These are phyloP conservation scores for Anthrax anthrax DNA, from an alignment of 2,888 invertebrate species.

Conservation along the genomic window DNA sequence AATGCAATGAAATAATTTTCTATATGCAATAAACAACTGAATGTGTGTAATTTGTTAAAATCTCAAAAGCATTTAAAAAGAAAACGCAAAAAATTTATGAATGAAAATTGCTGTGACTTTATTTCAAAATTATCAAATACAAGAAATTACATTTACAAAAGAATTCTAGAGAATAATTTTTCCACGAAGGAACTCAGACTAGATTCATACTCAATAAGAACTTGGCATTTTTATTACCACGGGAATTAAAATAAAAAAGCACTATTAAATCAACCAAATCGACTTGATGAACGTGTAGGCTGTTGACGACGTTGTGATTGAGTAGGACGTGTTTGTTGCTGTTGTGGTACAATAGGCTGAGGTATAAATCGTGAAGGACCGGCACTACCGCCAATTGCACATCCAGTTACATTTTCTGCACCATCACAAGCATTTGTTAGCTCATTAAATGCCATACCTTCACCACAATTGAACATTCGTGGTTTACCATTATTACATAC, in stretches of 20 bases:
- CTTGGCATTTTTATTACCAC: too few species aligned
- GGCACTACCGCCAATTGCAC: slow-evolving; percentile 35
- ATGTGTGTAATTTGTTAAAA: too few species aligned
- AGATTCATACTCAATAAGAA: neutral
- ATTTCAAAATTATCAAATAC: too few species aligned
- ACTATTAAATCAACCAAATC: too few species aligned
- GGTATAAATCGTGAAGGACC: neutral
- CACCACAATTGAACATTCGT: slow-evolving; percentile 59
- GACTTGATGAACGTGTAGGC: neutral
- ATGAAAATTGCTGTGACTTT: too few species aligned
- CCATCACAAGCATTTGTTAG: slow-evolving; percentile 56
- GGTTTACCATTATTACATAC: slow-evolving; percentile 62
- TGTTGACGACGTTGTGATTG: neutral
- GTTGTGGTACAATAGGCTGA: neutral
- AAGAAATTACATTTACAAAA: too few species aligned
- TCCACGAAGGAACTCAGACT: neutral
- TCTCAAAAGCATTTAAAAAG: too few species aligned
- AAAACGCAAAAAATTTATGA: too few species aligned
- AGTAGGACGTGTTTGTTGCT: neutral
- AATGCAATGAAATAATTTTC: too few species aligned
- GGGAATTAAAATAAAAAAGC: too few species aligned
- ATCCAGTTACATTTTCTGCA: slow-evolving; percentile 61
- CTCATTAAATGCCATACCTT: slow-evolving; percentile 64
- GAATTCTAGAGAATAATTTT: too few species aligned
- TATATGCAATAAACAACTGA: too few species aligned